A percentile compares a stretch with the other conserved stretches of the same genome.
phyloP scores from a whole-genome alignment of 2,113 vertebrate genomes.

The Tychaedon coryphoeus region DNA sequence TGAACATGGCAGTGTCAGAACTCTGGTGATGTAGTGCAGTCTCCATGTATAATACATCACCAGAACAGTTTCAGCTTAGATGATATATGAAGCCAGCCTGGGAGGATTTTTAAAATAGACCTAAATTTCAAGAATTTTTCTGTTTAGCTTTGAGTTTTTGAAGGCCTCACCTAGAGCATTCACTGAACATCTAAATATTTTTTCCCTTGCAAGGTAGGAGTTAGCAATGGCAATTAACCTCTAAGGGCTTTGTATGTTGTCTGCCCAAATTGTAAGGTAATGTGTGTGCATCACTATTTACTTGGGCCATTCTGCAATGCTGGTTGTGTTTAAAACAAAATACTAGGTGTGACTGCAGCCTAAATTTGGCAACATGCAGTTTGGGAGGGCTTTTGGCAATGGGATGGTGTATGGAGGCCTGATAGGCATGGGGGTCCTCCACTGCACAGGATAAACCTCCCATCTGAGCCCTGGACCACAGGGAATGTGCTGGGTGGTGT shows the following conservation, averaged over 20 bases:
- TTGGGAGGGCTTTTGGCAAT: neutral
- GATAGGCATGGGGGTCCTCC: neutral
- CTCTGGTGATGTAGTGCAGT: conserved; percentile 67
- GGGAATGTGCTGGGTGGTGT: neutral
- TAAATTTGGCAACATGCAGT: neutral
- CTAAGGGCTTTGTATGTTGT: neutral
- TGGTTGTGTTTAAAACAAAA: neutral
- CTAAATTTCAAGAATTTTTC: conserved; percentile 48
- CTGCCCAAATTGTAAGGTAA: neutral
- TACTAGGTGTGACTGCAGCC: neutral
- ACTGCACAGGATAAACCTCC: neutral
- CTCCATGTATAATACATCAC: conserved; percentile 71
- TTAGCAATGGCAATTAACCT: conserved; percentile 23
- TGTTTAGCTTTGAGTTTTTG: conserved; percentile 40
- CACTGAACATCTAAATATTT: conserved; percentile 30
- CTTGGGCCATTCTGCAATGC: neutral
- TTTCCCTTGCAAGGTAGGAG: neutral
- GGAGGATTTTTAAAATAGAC: conserved; percentile 71
- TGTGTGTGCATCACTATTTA: neutral
- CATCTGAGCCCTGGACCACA: neutral
- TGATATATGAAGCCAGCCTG: conserved; percentile 69
- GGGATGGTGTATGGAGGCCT: neutral
- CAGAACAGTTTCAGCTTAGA: conserved; percentile 52
- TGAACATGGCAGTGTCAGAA: conserved; percentile 70
- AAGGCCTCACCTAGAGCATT: conserved; percentile 47